Percentiles rank a stretch among this genome's conserved stretches.
Evolutionary conservation across 2,113 vertebrate species (phyloP).

Genomic region (Thomomys bottae): DNA sequence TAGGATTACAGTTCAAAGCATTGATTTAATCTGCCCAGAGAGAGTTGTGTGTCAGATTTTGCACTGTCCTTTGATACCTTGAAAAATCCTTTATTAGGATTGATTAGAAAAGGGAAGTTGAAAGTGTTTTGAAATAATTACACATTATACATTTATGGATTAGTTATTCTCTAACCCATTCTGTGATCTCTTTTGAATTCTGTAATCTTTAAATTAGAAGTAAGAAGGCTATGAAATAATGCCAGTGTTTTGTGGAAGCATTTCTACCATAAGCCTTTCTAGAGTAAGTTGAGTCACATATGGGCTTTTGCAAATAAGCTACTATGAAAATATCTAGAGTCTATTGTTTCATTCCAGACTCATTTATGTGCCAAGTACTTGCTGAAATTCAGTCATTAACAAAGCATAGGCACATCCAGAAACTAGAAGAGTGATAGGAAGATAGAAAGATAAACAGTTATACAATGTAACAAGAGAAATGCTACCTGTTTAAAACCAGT

Average conservation of each 20-base stretch:
- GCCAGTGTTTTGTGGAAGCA: neutral
- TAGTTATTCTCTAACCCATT: neutral
- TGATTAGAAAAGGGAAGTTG: slow-evolving; percentile 38
- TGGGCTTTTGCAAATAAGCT: slow-evolving; percentile 13
- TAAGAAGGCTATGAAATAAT: neutral
- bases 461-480: neutral
- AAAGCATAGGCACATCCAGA: neutral
- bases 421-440: neutral
- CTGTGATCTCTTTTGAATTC: neutral
- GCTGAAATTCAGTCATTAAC: neutral
- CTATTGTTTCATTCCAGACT: slow-evolving; percentile 10
- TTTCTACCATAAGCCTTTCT: neutral
- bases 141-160: neutral
- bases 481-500: neutral
- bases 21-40: slow-evolving; percentile 13
- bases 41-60: neutral
- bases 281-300: neutral
- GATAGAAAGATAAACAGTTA: neutral
- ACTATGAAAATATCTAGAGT: neutral
- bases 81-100: neutral
- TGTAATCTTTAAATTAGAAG: neutral
- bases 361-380: slow-evolving; percentile 18
- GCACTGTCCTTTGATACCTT: neutral
- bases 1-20: too few species aligned
- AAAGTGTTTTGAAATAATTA: slow-evolving; percentile 29